Conservation (phyloP, 2,797 vertebrate species). For the Pristis pectinata region DNA sequence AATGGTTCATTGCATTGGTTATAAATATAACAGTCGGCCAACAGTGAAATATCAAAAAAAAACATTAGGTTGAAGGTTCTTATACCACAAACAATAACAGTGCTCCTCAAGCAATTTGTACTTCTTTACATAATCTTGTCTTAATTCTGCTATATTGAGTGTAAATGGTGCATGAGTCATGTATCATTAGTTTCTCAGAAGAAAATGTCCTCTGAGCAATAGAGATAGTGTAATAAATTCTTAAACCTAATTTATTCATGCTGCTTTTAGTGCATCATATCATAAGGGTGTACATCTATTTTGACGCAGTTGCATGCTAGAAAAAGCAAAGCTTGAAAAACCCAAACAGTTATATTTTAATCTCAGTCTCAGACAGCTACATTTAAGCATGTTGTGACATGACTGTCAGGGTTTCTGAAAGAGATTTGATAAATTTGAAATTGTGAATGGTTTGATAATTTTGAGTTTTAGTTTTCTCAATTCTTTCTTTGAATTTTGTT, state of each 20-base stretch:
- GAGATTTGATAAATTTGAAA: too few species aligned
- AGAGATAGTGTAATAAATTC: background rate
- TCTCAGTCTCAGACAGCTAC: too few species aligned
- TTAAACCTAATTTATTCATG: background rate
- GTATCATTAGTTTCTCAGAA: background rate
- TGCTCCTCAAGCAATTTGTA: background rate
- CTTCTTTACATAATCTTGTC: background rate
- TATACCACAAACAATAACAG: background rate
- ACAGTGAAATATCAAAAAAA: background rate
- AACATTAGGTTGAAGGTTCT: background rate
- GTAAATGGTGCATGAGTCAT: background rate
- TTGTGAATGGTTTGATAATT: background rate
- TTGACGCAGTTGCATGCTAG: background rate
- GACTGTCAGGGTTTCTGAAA: background rate
- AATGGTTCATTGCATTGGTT: background rate
- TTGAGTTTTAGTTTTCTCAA: background rate
- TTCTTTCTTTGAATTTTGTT: conserved; percentile 52
- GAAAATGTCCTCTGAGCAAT: background rate
- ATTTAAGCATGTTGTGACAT: background rate
- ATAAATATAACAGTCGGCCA: background rate
- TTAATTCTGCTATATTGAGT: background rate
- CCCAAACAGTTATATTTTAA: too few species aligned
- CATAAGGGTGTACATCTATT: background rate
- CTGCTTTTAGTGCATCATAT: background rate
- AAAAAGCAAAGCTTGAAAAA: background rate